A percentile compares a stretch with the other conserved stretches of the same genome.
Conservation (phyloP, 2,888 invertebrate species). For the Xestia ashworthii region DNA sequence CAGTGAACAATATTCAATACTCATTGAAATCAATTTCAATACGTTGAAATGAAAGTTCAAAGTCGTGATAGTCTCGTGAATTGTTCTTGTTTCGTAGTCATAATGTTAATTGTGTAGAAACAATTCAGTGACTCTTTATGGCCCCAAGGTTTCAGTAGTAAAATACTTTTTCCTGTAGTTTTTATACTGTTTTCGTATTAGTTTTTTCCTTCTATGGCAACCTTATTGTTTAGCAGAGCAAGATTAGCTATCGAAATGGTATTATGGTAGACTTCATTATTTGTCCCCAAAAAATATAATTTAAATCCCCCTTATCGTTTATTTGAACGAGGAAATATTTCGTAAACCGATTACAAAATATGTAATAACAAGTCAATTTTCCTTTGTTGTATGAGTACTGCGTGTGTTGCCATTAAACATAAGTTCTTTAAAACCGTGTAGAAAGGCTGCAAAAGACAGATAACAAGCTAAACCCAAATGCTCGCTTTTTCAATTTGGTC, state of each 20-base stretch:
- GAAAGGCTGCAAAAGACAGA: constrained; percentile 56
- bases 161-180: constrained; percentile 26
- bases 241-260: constrained; percentile 25
- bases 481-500: constrained; percentile 56
- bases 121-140: constrained; percentile 7
- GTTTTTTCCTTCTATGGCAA: not conserved
- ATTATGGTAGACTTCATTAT: not conserved
- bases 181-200: constrained; percentile 10
- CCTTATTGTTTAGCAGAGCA: constrained; percentile 27
- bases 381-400: not conserved
- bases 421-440: constrained; percentile 22
- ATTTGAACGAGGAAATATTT: constrained; percentile 15
- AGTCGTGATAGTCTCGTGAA: constrained; percentile 25
- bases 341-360: constrained; percentile 10
- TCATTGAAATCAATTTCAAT: constrained; percentile 18
- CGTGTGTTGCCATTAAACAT: not conserved
- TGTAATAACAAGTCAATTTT: not conserved
- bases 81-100: constrained; percentile 15
- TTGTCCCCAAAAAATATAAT: constrained; percentile 5
- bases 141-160: constrained; percentile 7
- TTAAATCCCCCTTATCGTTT: constrained; percentile 6
- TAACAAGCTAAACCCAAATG: constrained; percentile 54
- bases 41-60: constrained; percentile 37
- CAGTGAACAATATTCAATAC: constrained; percentile 26
- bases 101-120: constrained; percentile 32